phyloP scores from a whole-genome alignment of 2,797 vertebrate genomes.

The Neostethus bicornis region DNA sequence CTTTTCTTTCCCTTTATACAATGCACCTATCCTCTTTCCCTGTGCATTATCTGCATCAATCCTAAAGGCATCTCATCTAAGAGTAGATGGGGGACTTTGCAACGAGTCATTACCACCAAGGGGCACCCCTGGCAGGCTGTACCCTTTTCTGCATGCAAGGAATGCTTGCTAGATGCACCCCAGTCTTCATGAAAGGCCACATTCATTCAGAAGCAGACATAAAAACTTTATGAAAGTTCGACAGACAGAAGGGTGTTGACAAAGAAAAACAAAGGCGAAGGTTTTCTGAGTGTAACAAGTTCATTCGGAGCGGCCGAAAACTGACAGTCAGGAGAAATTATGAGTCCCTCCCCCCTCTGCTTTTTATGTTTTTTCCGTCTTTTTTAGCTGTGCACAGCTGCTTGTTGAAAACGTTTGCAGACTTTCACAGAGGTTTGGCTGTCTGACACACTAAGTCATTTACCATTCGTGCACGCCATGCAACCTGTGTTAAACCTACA shows the following conservation, averaged over 20 bases:
- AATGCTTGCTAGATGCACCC: constrained; percentile 63
- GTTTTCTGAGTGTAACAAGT: constrained; percentile 49
- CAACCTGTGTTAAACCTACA: constrained; percentile 32
- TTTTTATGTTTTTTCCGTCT: constrained; percentile 22
- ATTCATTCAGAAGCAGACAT: constrained; percentile 60
- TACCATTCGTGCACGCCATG: constrained; percentile 37
- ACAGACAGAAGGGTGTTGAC: constrained; percentile 48
- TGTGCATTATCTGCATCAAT: constrained; percentile 23
- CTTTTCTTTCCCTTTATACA: not conserved
- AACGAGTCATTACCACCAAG: constrained; percentile 72
- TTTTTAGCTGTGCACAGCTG: constrained; percentile 74
- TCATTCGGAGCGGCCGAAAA: constrained; percentile 45
- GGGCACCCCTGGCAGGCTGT: constrained; percentile 64
- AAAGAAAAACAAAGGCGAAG: constrained; percentile 45
- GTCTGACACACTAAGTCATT: constrained; percentile 45
- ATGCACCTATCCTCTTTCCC: constrained; percentile 17
- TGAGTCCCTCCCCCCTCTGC: not conserved
- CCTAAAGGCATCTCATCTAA: constrained; percentile 48
- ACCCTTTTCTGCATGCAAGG: constrained; percentile 69
- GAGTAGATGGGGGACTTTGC: constrained; percentile 63
- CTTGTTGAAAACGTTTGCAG: constrained; percentile 67
- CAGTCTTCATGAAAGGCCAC: constrained; percentile 56
- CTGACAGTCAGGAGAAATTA: constrained; percentile 44
- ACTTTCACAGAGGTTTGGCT: constrained; percentile 44
- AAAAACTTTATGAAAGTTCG: constrained; percentile 61